A percentile compares a stretch with the other conserved stretches of the same genome.
phyloP scores from a whole-genome alignment of 2,797 vertebrate genomes.

The Jordanella pulchra region DNA sequence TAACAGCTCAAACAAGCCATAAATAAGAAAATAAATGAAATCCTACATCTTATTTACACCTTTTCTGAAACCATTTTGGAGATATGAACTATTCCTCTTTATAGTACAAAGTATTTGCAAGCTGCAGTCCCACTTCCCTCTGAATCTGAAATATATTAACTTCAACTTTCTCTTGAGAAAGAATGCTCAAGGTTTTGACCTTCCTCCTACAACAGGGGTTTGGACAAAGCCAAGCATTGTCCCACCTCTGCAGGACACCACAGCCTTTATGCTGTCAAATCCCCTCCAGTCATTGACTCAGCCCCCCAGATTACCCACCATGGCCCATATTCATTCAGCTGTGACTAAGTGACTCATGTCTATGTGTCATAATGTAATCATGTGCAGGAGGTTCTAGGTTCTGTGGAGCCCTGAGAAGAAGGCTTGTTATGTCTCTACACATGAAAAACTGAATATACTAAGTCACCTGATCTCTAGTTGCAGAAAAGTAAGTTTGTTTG shows the following conservation, averaged over 20 bases:
- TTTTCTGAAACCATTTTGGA: conserved; percentile 10
- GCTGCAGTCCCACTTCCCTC: neutral
- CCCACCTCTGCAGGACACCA: conserved; percentile 52
- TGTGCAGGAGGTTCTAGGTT: conserved; percentile 68
- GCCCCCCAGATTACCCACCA: conserved; percentile 60
- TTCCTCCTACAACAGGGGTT: conserved; percentile 37
- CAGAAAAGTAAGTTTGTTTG: neutral
- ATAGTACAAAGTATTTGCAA: conserved; percentile 23
- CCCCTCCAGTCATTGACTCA: conserved; percentile 47
- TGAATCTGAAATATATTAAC: conserved; percentile 48
- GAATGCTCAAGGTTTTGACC: conserved; percentile 53
- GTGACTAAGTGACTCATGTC: conserved; percentile 75
- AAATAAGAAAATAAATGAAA: neutral
- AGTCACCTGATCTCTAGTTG: conserved; percentile 39
- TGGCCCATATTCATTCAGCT: conserved; percentile 67
- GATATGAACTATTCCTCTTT: neutral
- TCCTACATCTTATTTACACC: neutral
- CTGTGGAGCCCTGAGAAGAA: conserved; percentile 67
- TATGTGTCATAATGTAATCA: conserved; percentile 78
- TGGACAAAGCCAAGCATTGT: conserved; percentile 66
- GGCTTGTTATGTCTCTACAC: conserved; percentile 60
- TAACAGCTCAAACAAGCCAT: neutral
- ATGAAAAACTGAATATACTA: conserved; percentile 23
- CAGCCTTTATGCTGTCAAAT: conserved; percentile 39
- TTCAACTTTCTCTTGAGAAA: conserved; percentile 48